Evolutionary conservation across 2,113 vertebrate genomes (phyloP).

Genomic region (Anolis sagrei): DNA sequence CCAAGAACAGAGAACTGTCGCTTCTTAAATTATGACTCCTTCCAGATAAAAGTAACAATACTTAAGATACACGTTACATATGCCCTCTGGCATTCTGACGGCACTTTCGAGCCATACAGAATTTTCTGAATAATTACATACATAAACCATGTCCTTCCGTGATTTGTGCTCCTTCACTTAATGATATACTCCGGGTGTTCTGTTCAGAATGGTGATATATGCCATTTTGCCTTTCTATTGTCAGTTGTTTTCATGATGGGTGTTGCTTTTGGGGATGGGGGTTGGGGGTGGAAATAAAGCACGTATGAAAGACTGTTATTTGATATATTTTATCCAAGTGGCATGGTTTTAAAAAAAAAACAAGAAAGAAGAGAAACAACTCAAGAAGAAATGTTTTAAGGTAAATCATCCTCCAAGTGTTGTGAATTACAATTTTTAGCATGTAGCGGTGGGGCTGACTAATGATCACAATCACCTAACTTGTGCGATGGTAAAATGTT

Average conservation of each 20-base stretch:
- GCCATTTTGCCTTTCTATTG: conserved; percentile 53
- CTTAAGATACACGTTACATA: conserved; percentile 21
- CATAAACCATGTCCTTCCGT: conserved; percentile 60
- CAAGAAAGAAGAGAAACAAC: conserved; percentile 50
- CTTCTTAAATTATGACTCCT: conserved; percentile 51
- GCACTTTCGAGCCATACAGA: conserved; percentile 53
- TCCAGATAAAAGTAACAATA: conserved; percentile 47
- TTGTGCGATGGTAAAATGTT: conserved; percentile 24
- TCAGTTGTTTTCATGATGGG: conserved; percentile 66
- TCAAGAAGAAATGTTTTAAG: conserved; percentile 39
- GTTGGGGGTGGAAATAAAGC: too few species aligned
- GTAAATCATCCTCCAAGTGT: conserved; percentile 61
- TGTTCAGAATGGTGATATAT: conserved; percentile 61
- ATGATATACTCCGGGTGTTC: conserved; percentile 49
- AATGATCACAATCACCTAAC: conserved; percentile 57
- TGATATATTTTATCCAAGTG: conserved; percentile 58
- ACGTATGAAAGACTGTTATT: conserved; percentile 55
- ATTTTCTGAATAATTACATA: conserved; percentile 63
- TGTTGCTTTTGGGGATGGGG: conserved; percentile 48
- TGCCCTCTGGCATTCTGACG: conserved; percentile 46
- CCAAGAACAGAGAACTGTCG: not conserved
- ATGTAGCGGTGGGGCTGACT: conserved; percentile 53
- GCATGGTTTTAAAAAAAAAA: conserved; percentile 31
- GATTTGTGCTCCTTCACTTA: conserved; percentile 64
- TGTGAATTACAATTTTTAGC: conserved; percentile 65